Evolutionary conservation across 2,113 vertebrate species (phyloP), one percentile per base, ranked within the genome.

Genomic region (Delphinus delphis): DNA sequence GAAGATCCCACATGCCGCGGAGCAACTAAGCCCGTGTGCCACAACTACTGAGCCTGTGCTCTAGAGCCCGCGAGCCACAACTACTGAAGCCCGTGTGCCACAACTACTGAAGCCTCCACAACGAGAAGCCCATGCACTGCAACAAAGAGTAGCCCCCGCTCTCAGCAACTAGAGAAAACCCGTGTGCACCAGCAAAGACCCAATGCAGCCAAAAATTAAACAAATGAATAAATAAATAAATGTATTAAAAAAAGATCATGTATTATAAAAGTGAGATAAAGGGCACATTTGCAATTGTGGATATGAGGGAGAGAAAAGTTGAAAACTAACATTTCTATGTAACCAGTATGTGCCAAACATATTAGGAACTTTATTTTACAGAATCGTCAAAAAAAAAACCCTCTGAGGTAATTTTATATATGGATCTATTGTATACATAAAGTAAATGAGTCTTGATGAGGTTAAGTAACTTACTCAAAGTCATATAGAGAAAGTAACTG

Each of bases 391-490:
- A 87, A 65, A 76, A 47, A 88, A 76, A 50, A 53, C 7, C 77
- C 53, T 21, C 55, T 94, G 15, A 88, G 36, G 44, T 58, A 94
- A 62, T 67, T 90, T 63, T 15, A 25, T 50, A 15, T 38, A 28
- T 68, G 6, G 53, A 80, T 65, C 1, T 60, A 82, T 36, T 77
- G 85, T 77, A 79, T 12, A 76, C 13, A 93, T 71, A 97, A 93
- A 85, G 33, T 80, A 93, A 84, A 84, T n/a, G 38, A 96, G 50
- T 89, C 58, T 95, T 89, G 84, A 82, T 71, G 38, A 92, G 41
- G 25, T 95, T 93, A 88, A 84, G 47, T 84, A 95, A 97, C 55
- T 86, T 86, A 88, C 47, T 97, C 55, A 94, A 97, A 89, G 28
- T 86, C 79, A 86, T 58, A 92, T 0, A 93, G 41, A 95, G 38